Base-by-base conservation (phyloP, 2,888 invertebrate species). In the Tortricodes alternella region DNA sequence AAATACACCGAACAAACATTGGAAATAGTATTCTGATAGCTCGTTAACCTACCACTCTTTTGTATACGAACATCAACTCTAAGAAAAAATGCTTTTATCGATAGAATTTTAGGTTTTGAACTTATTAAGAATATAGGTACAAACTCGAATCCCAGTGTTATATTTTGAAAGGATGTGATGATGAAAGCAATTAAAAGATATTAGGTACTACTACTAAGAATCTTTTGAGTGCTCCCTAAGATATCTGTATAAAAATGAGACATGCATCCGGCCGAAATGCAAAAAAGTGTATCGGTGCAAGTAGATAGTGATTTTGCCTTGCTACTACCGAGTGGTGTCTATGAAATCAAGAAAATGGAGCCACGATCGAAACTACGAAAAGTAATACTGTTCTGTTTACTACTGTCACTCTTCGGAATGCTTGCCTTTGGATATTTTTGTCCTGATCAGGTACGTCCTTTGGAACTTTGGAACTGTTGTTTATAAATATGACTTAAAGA, bases 381-480 rank as follows among this genome's bases (percentile, higher is more conserved):
- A 91, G 94, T 96, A 80, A 94, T 95, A 76, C 92, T 96, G 75
- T 93, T 96, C 85, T 96, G 96, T 89, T 92, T 96, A 76, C 92
- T 95, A 71, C 92, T 97, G 75, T 95, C 96, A 67, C 92, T 97
- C 64, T 95, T 95, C 80, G 96, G 97, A 66, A 96, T 97, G 85
- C 93, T 97, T 69, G 97, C 96, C 73, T 95, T 97, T 81, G 96
- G 97, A 74, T 97, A 96, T 85, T 96, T 96, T 78, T 97, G 96
- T 80, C 96, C 96, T 64, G 96, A 97, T 83, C 95, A 96, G 92
- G 95, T 95, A 75, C 92, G 92, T 63, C 21, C 23, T 16, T 38
- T 24, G n/a, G 19, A 11, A 19, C 2, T 24, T 37, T n/a, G n/a
- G n/a, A n/a, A n/a, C 15, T 18, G 9, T 35, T 57, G 46, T 61